Base-by-base conservation (phyloP, 2,888 invertebrate species). In the Listrodromus nycthemerus region DNA sequence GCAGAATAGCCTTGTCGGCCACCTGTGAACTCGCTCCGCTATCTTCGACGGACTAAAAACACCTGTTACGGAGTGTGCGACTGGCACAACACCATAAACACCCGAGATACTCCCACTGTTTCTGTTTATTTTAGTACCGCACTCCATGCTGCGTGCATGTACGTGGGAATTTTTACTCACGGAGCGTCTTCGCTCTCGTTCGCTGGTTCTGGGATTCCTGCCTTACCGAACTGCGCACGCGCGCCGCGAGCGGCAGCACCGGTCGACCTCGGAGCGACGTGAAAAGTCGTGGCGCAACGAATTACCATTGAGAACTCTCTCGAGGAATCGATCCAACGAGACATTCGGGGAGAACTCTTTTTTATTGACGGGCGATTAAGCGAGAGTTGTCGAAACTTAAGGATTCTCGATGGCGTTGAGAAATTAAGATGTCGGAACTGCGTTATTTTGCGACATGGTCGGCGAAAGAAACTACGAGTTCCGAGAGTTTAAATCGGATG, bases 1-100 rank as follows among this genome's bases (percentile, higher is more conserved):
- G 10, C 30, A 33, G 19, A 61, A 41, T 24, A 50, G 61, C 30
- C 61, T 61, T 21, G 61, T 19, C 27, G 33, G 81, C 73, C 86
- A 83, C 83, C 82, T 85, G 85, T 83, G 81, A 82, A 83, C 50
- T 21, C 63, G 73, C 77, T 63, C 45, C 55, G 65, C 66, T 41
- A 50, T 24, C 19, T 67, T 24, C 27, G 48, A 24, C 27, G 67
- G 61, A 41, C 80, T 84, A 85, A 86, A 88, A 89, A 90, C 90
- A 90, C 89, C 88, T 90, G 89, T 90, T 90, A 89, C 87, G 83
- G 76, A 85, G 75, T 84, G n/a, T 63, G 50, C 52, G 30, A 55
- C 27, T n/a, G 55, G 21, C 7, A 8, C 45, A 45, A 58, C 61
- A 70, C 69, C 70, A 83, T 74, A 87, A 87, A 89, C 85, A 84